phyloP scores from a whole-genome alignment of 1,140 invertebrate species.

The Megalonaias nervosa region DNA sequence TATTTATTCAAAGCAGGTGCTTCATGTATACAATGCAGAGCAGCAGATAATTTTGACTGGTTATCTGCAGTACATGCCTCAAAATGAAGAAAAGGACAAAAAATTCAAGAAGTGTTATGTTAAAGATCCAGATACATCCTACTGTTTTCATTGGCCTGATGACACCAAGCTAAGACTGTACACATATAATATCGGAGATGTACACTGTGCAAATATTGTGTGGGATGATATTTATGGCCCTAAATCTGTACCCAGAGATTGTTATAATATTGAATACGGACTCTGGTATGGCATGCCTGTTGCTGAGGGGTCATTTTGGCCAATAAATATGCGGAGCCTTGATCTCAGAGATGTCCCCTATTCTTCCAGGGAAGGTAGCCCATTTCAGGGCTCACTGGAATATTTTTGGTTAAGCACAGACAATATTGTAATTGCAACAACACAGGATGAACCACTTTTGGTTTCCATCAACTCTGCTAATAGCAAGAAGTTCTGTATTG shows the following conservation, averaged over 20 bases:
- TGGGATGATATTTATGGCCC: conserved; percentile 18
- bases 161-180: conserved; percentile 16
- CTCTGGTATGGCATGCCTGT: conserved; percentile 33
- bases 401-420: conserved; percentile 54
- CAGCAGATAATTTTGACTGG: conserved; percentile 30
- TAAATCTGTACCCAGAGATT: conserved; percentile 13
- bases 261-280: conserved; percentile 24
- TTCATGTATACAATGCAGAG: conserved; percentile 30
- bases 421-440: conserved; percentile 50
- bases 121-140: conserved; percentile 12
- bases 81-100: conserved; percentile 6
- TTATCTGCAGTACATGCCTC: not conserved
- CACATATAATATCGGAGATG: conserved; percentile 7
- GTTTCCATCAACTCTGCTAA: conserved; percentile 29
- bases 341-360: conserved; percentile 13
- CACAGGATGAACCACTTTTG: conserved; percentile 44
- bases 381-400: conserved; percentile 31
- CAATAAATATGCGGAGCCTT: conserved; percentile 2
- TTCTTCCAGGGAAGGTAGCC: conserved; percentile 2
- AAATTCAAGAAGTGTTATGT: conserved; percentile 23
- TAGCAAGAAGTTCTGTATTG: conserved; percentile 25
- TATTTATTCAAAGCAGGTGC: conserved; percentile 19
- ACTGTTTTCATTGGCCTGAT: conserved; percentile 28
- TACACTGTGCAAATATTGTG: conserved; percentile 30
- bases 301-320: conserved; percentile 29